Evolutionary conservation across 2,797 vertebrate genomes (phyloP), one percentile per base, ranked within the genome.

Genomic region (Rallus crepitans): DNA sequence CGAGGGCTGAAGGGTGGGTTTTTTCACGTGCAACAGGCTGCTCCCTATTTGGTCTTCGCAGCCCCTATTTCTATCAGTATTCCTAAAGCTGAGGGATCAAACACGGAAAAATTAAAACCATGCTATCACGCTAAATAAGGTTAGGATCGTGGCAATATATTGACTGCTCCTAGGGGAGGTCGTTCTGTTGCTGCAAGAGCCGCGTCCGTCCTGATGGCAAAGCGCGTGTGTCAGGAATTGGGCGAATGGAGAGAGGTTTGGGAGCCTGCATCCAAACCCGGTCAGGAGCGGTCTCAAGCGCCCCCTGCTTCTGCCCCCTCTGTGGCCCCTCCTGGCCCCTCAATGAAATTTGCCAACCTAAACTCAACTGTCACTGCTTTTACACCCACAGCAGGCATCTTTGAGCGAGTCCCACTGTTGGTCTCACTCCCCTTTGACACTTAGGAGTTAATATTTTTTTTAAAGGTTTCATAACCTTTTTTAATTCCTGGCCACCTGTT

Each of bases 61-160:
- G 90, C 16, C 78, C 59, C 45, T 87, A 83, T 96, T 96, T 91
- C 84, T 96, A 78, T 89, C 93, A 80, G 12, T 91, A 90, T 89
- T 91, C 91, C 82, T 86, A 39, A 91, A 95, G 57, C 84, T 37
- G 50, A 55, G 71, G 72, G 93, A 94, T 97, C 91, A 97, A 96
- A 96, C 90, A 53, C 1, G 3, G 57, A 95, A 90, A 95, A 95
- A 96, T 96, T 97, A 93, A 97, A 97, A 95, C 95, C 95, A 95
- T 87, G 70, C 94, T 86, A 37, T 83, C 87, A 61, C 2, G 15
- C 81, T 92, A 94, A 97, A 87, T 64, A 83, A 95, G 96, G 96
- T 97, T 87, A 96, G 90, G 89, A 76, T 87, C 14, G n/a, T 93
- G 94, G 92, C 94, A 95, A 86, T 88, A 35, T 71, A 63, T 25